Percentiles rank a stretch among this genome's conserved stretches.
These are phyloP conservation scores for Cotesia typhae DNA, from an alignment of 1,140 invertebrate genomes.

Conservation along the genomic window DNA sequence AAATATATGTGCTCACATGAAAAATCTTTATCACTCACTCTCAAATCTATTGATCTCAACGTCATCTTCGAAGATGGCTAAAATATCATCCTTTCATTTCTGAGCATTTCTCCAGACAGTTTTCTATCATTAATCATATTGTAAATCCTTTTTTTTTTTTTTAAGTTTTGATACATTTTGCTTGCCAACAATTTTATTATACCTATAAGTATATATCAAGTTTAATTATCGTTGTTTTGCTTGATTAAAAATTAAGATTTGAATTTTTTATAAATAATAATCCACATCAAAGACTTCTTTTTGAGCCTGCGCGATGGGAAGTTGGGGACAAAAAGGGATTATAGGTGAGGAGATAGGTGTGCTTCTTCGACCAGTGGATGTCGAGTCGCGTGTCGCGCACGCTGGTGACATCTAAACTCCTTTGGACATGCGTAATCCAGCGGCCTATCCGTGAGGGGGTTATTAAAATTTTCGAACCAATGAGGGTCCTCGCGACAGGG, in stretches of 20 bases:
- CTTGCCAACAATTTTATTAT: too few species aligned
- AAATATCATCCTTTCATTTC: neutral
- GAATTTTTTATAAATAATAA: too few species aligned
- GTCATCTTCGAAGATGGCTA: neutral
- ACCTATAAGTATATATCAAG: too few species aligned
- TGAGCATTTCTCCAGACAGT: neutral
- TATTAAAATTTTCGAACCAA: slow-evolving; percentile 67
- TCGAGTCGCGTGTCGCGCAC: slow-evolving; percentile 51
- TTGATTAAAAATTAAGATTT: too few species aligned
- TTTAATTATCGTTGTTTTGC: too few species aligned
- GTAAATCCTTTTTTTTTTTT: too few species aligned
- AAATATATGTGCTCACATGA: slow-evolving; percentile 13
- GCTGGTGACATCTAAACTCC: slow-evolving; percentile 54
- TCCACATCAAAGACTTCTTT: too few species aligned
- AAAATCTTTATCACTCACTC: slow-evolving; percentile 22
- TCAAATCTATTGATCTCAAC: neutral
- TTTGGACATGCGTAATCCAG: slow-evolving; percentile 63
- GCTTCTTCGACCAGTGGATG: slow-evolving; percentile 49
- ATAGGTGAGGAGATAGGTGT: slow-evolving; percentile 24
- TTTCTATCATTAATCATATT: too few species aligned
- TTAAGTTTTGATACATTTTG: too few species aligned
- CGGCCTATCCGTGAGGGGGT: slow-evolving; percentile 60
- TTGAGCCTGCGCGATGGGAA: slow-evolving; percentile 11
- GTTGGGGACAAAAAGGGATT: neutral
- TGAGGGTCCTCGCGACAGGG: slow-evolving; percentile 52